These are phyloP conservation scores for Sclerurus mexicanus DNA, from an alignment of 2,113 vertebrate species.

Conservation along the genomic window DNA sequence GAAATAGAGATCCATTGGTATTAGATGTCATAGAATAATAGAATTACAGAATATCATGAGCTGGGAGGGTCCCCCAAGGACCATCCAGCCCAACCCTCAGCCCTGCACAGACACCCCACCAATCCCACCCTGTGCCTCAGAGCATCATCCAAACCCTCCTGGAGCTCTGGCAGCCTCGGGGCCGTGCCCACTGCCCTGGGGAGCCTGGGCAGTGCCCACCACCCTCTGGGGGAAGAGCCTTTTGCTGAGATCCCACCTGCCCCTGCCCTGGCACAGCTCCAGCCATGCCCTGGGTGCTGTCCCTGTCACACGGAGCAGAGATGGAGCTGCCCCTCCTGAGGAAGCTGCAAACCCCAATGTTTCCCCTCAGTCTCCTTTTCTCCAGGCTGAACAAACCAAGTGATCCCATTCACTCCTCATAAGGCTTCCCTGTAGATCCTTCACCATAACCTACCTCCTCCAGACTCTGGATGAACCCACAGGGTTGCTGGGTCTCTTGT, in stretches of 20 bases:
- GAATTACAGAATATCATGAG: background rate
- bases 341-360: background rate
- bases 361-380: background rate
- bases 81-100: accelerated
- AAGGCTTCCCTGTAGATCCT: background rate
- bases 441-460: background rate
- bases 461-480: background rate
- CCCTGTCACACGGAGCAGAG: background rate
- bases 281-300: background rate
- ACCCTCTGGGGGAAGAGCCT: background rate
- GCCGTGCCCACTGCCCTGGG: background rate
- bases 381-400: background rate
- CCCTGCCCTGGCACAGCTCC: background rate
- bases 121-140: background rate
- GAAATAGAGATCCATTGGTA: background rate
- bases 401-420: background rate
- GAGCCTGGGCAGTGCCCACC: background rate
- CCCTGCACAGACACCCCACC: background rate
- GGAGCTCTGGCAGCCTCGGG: background rate
- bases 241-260: background rate
- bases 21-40: background rate
- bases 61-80: background rate
- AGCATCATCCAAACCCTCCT: background rate
- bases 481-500: background rate
- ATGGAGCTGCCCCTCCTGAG: background rate